Evolutionary conservation across 2,113 vertebrate species (phyloP).

Genomic region (Tauraco erythrolophus): DNA sequence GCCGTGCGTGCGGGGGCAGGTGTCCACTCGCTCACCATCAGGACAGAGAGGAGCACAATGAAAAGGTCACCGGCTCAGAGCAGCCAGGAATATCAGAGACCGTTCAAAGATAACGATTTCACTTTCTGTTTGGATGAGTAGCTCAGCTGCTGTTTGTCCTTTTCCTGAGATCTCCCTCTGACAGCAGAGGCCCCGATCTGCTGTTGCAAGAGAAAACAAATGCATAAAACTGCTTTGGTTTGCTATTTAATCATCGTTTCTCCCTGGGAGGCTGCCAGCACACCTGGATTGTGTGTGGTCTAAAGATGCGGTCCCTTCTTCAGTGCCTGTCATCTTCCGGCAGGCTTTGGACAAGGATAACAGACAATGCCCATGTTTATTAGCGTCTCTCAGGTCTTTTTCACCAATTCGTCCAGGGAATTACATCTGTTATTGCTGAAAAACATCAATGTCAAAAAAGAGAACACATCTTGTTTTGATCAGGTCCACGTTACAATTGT

Average conservation of each 20-base stretch:
- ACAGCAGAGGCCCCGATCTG: not conserved
- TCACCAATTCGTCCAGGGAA: not conserved
- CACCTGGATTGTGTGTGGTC: not conserved
- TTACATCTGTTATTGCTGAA: not conserved
- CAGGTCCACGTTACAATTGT: not conserved
- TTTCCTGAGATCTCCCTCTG: not conserved
- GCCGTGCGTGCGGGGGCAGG: not conserved
- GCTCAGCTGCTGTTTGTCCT: not conserved
- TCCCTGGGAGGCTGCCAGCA: not conserved
- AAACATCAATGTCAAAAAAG: not conserved
- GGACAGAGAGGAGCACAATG: not conserved
- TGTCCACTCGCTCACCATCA: fast-evolving
- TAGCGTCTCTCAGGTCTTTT: not conserved
- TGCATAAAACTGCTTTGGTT: not conserved
- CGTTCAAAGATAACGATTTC: not conserved
- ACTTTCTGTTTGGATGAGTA: not conserved
- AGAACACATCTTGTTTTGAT: not conserved
- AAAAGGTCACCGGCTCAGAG: not conserved
- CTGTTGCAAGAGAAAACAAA: not conserved
- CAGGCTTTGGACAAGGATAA: not conserved
- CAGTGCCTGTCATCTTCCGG: not conserved
- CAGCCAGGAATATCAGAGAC: not conserved
- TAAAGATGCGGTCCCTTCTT: not conserved
- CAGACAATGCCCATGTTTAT: not conserved
- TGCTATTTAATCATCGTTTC: not conserved